Conservation (phyloP, 2,888 invertebrate genomes). For the Amiota minor region DNA sequence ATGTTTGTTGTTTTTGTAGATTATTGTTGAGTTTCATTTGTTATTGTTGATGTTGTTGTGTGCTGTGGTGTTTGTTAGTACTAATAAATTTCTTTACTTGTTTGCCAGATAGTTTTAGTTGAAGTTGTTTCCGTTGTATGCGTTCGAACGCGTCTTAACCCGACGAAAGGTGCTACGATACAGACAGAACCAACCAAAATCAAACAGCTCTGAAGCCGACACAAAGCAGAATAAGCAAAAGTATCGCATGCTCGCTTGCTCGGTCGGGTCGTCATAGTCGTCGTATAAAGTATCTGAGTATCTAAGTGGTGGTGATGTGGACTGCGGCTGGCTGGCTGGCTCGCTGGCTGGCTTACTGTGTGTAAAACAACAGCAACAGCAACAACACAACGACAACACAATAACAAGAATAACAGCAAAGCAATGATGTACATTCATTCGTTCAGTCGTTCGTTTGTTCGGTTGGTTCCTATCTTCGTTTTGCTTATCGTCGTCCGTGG, state of each 20-base stretch:
- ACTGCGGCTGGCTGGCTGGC: not conserved
- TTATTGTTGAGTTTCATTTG: not conserved
- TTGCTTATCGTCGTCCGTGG: not conserved
- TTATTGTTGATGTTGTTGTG: conserved; percentile 29
- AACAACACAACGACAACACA: too few species aligned
- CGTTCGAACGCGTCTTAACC: conserved; percentile 62
- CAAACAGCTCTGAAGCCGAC: conserved; percentile 33
- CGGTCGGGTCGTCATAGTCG: not conserved
- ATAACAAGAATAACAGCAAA: too few species aligned
- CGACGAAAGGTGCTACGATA: conserved; percentile 70
- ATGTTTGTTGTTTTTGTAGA: conserved; percentile 31
- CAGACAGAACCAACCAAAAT: conserved; percentile 41
- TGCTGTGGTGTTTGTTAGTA: conserved; percentile 15
- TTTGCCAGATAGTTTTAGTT: conserved; percentile 48
- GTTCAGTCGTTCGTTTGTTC: not conserved
- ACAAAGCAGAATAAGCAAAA: conserved; percentile 9
- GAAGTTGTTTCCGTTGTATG: conserved; percentile 33
- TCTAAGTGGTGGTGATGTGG: not conserved
- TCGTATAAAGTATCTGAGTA: not conserved
- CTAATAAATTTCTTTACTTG: conserved; percentile 28
- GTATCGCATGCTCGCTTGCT: not conserved
- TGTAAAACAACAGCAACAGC: too few species aligned
- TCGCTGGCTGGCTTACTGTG: too few species aligned
- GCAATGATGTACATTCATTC: too few species aligned
- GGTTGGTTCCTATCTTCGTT: not conserved